Percentiles rank a stretch among this genome's conserved stretches.
These are phyloP conservation scores for Monopterus albus DNA, from an alignment of 2,113 vertebrate genomes.

Conservation along the genomic window DNA sequence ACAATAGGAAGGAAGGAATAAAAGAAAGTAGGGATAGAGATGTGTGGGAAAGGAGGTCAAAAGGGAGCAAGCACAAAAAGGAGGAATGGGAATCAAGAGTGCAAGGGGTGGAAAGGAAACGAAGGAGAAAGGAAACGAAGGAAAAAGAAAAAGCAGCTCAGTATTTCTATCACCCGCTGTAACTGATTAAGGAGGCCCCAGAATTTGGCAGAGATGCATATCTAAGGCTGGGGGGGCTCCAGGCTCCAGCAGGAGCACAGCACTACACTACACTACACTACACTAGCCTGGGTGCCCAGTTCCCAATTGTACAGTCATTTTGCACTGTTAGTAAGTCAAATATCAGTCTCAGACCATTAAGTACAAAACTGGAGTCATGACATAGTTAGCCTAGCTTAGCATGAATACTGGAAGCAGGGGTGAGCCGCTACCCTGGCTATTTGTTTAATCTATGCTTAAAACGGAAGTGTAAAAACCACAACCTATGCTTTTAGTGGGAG, in stretches of 20 bases:
- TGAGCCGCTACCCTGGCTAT: no score
- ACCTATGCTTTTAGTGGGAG: background rate
- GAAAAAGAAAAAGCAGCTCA: constrained; percentile 6
- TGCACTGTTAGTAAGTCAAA: no score
- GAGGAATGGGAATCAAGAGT: background rate
- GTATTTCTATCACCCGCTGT: constrained; percentile 60
- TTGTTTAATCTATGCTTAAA: background rate
- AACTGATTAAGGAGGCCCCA: constrained; percentile 66
- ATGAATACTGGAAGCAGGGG: no score
- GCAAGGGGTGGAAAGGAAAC: constrained; percentile 12
- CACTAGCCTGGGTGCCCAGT: background rate
- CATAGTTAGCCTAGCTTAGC: background rate
- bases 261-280: background rate
- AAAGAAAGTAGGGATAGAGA: constrained; percentile 27
- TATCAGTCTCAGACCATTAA: background rate
- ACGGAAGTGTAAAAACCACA: background rate
- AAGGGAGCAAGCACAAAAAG: constrained; percentile 7
- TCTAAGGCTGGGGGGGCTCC: constrained; percentile 17
- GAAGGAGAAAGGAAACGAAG: constrained; percentile 15
- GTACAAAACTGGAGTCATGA: background rate
- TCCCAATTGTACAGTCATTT: background rate
- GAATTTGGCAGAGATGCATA: constrained; percentile 53
- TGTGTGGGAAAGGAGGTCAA: constrained; percentile 3
- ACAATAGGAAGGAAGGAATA: constrained; percentile 53
- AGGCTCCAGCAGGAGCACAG: constrained; percentile 8